A percentile compares a stretch with the other conserved stretches of the same genome.
Conservation (phyloP, 2,888 invertebrate species). For the Frankliniella intonsa region DNA sequence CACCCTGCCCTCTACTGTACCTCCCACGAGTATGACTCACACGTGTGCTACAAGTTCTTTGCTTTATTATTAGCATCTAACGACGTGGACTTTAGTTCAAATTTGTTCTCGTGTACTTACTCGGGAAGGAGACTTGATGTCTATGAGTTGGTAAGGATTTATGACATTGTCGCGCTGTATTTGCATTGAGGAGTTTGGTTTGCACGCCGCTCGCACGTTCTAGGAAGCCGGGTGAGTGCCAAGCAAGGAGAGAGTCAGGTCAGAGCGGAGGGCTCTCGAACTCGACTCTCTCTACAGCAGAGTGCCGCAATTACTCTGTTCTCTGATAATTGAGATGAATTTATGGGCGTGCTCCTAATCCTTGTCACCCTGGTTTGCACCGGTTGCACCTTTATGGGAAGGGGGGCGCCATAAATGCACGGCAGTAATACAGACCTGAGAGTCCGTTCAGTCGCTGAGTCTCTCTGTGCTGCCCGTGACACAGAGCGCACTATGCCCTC, state of each 20-base stretch:
- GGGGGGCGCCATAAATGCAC: neutral
- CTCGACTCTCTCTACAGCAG: neutral
- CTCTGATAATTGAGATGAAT: constrained; percentile 7
- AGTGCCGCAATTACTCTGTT: neutral
- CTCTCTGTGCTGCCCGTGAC: neutral
- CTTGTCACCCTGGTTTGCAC: neutral
- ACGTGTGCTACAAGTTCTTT: no score
- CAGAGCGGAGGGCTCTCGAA: no score
- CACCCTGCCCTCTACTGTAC: neutral
- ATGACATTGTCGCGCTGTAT: no score
- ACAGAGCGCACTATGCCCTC: neutral
- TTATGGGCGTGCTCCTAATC: neutral
- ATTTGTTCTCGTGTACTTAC: no score
- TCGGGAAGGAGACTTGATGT: no score
- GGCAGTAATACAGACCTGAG: neutral
- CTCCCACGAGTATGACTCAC: neutral
- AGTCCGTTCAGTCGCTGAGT: neutral
- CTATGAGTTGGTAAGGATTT: no score
- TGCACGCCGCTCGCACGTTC: no score
- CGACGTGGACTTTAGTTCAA: no score
- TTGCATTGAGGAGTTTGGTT: no score
- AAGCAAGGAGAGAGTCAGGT: no score
- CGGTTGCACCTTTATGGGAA: neutral
- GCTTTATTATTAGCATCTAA: no score
- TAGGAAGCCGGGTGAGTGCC: no score